Evolutionary conservation across 37 sponge, comb jelly and placozoan genomes (phyloP), one percentile per base, ranked within the genome.

Genomic region (Oopsacas minuta): DNA sequence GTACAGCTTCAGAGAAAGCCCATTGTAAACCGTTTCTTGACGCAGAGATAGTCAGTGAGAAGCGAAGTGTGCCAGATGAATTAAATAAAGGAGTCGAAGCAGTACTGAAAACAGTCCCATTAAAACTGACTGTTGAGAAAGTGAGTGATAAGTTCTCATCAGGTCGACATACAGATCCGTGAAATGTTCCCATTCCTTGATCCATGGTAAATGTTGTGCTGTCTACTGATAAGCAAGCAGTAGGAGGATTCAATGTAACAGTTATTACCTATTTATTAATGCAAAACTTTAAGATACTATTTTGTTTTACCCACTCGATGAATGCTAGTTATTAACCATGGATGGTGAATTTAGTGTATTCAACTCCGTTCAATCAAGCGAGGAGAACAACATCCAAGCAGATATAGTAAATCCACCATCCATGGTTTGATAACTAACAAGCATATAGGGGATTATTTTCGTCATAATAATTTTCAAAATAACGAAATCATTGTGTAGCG

Each of bases 211-310:
- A 86, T 20, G 20, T n/a, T 0, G 8, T 36, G 53, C 86, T 86
- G 89, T 89, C 89, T 35, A 38, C 51, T 25, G 89, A 89, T 36
- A 89, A 39, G 42, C 89, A 89, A 36, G 86, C 52, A 17, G 49
- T 1, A 32, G 86, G 37, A 23, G 89, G 89, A 32, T 81, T 81
- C 0, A 86, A 3, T 7, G 75, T 12, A 12, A 61, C 75, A 7
- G 30, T 61, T 61, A 61, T 17, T 15, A 42, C 49, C 49, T 42
- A 42, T 42, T 42, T 17, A n/a, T n/a, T n/a, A n/a, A n/a, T n/a
- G n/a, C n/a, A n/a, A n/a, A n/a, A n/a, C n/a, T n/a, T n/a, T n/a
- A n/a, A n/a, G n/a, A n/a, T n/a, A n/a, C n/a, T n/a, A n/a, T n/a
- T n/a, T n/a, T n/a, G n/a, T n/a, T n/a, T n/a, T n/a, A n/a, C n/a